Conservation (phyloP, 2,113 vertebrate species). For the human region GRCh38 chr1:244232501-244233000, state of each 20-base stretch:
- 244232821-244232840: not conserved
- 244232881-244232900: not conserved
- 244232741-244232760: not conserved
- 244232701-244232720: not conserved
- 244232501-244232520: rapidly evolving
- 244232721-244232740: not conserved
- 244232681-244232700: not conserved
- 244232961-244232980: too few relatives aligned
- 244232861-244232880: not conserved
- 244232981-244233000: not conserved
- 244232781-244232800: not conserved
- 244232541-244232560: rapidly evolving
- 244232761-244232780: not conserved
- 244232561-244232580: not conserved
- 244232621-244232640: not conserved
- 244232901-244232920: not conserved
- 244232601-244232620: rapidly evolving
- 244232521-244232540: not conserved
- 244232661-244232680: not conserved
- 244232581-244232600: not conserved
- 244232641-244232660: rapidly evolving
- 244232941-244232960: rapidly evolving
- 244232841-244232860: not conserved
- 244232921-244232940: not conserved
- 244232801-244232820: not conserved